Percentiles rank a stretch among this genome's conserved stretches.
phyloP scores from a whole-genome alignment of 2,113 vertebrate species.

The Onychostruthus taczanowskii region DNA sequence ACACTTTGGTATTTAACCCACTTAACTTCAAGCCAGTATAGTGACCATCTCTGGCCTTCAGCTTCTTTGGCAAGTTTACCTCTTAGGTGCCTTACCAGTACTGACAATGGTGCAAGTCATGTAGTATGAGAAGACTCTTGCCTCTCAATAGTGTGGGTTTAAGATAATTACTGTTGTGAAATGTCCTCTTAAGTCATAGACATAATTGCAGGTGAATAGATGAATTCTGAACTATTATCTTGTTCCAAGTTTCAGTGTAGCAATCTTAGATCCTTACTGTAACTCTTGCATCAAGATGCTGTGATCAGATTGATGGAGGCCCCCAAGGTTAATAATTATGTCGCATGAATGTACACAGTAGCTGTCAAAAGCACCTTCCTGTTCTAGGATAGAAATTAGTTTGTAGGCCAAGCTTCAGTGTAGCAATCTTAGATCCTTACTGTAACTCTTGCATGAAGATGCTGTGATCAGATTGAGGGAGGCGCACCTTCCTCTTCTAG shows the following conservation, averaged over 20 bases:
- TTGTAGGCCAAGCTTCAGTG: too few species aligned
- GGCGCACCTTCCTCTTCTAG: too few species aligned
- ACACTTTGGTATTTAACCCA: not conserved
- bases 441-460: too few species aligned
- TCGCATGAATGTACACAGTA: not conserved
- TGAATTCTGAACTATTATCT: not conserved
- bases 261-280: not conserved
- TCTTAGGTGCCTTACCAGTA: not conserved
- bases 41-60: not conserved
- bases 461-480: too few species aligned
- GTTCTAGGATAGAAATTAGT: not conserved
- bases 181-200: not conserved
- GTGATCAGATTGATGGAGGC: not conserved
- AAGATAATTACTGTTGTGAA: not conserved
- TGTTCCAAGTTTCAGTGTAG: not conserved
- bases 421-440: too few species aligned
- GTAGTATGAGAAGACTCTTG: not conserved
- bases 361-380: not conserved
- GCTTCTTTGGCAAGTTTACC: not conserved
- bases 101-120: not conserved
- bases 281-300: not conserved
- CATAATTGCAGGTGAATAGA: not conserved
- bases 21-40: not conserved
- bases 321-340: not conserved
- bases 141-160: not conserved